Evolutionary conservation across 1,140 invertebrate genomes (phyloP), one percentile per base, ranked within the genome.

Genomic region (Neelides sp.): DNA sequence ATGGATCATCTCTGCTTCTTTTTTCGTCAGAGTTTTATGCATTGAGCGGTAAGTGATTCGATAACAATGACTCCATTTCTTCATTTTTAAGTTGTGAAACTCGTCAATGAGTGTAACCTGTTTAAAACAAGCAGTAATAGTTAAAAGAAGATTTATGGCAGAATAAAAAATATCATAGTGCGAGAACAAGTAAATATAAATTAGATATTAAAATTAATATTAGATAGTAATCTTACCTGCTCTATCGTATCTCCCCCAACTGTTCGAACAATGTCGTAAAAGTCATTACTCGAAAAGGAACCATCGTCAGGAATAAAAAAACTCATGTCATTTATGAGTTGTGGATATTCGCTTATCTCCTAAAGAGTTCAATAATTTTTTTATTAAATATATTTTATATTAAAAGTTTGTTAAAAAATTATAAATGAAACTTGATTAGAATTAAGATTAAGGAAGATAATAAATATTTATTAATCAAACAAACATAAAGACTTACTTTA

Each of bases 31-130:
- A 2, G 84, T 87, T 52, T 78, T 77, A 62, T 95, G 85, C 79
- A 95, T 83, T 66, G 95, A 87, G 52, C 95, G 76, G 65, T 99
- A 99, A 1, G 85, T 71, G 58, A 99, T 92, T 59, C 84, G 77
- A 65, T 93, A 99, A 65, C 87, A 92, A 47, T 95, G 81, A 57
- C 91, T 96, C 1, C 66, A 75, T 62, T 76, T 79, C 26, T 82
- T 78, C 13, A 75, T 83, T 70, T 94, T 91, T 10, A 85, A 84
- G 71, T 98, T 80, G 27, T 71, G 69, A 68, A 90, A 99, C 63
- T 83, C 75, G 68, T 99, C 96, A 26, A 89, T 77, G 0, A 96
- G 66, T 53, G 73, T 65, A 17, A 97, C 84, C 77, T 83, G 69
- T 32, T 22, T 5, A 3, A 1, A 34, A 27, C 20, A 19, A 19